These are phyloP conservation scores for Agonopterix heracliana DNA, from an alignment of 2,888 invertebrate species.

Conservation along the genomic window DNA sequence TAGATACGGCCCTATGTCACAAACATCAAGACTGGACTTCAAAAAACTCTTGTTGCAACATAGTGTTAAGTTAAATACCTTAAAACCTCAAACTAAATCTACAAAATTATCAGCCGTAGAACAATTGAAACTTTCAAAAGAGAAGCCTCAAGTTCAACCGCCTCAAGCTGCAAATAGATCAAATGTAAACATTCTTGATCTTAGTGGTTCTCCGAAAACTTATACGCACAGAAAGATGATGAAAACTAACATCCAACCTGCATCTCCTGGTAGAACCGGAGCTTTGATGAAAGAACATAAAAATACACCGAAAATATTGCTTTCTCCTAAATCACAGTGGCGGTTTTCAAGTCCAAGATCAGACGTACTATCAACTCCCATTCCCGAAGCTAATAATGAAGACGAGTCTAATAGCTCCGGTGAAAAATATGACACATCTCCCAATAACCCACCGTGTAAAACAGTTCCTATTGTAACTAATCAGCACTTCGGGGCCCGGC, in stretches of 20 bases:
- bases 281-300: conserved; percentile 71
- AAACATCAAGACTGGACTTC: conserved; percentile 89
- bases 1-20: conserved; percentile 78
- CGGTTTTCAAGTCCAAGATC: conserved; percentile 84
- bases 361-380: conserved; percentile 90
- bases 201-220: conserved; percentile 83
- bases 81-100: conserved; percentile 73
- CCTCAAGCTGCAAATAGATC: conserved; percentile 52
- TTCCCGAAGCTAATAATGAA: conserved; percentile 88
- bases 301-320: conserved; percentile 78
- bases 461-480: conserved; percentile 67
- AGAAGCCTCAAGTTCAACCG: conserved; percentile 53
- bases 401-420: conserved; percentile 80
- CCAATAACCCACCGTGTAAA: conserved; percentile 51
- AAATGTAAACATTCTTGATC: conserved; percentile 80
- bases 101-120: conserved; percentile 86
- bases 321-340: conserved; percentile 84
- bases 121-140: conserved; percentile 81
- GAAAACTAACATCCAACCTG: conserved; percentile 62
- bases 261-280: conserved; percentile 74
- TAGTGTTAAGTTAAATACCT: conserved; percentile 78
- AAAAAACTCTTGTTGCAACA: conserved; percentile 87
- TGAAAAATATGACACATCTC: conserved; percentile 64
- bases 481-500: conserved; percentile 66
- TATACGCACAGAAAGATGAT: conserved; percentile 79